Evolutionary conservation across 2,797 vertebrate species (phyloP), one percentile per base, ranked within the genome.

Genomic region (Mallotus villosus): DNA sequence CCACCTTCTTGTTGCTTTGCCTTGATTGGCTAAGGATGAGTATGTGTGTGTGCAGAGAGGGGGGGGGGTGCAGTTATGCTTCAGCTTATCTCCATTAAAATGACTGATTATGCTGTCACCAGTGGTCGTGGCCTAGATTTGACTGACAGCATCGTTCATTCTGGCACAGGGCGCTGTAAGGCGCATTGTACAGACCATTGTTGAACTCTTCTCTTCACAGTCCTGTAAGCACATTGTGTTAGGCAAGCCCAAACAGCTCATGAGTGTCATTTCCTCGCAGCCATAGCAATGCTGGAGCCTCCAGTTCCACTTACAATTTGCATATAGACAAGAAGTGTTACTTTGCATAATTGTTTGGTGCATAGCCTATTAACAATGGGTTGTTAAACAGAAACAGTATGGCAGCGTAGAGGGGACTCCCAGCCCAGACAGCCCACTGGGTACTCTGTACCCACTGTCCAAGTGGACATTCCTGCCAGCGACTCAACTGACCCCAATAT

Each of bases 21-120:
- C 77, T 72, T 79, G 73, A 75, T 75, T 81, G 82, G 71, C 66
- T 24, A 64, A 58, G 37, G 75, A 32, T 68, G n/a, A n/a, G 67
- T 58, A 27, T 58, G 67, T 59, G 67, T 46, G 41, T 46, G 41
- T 3, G 41, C 17, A n/a, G 41, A 14, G 64, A 2, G 27, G 67
- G 71, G 49, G 51, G 76, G 77, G 84, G 88, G 88, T 90, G 89
- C 89, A 75, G 74, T 84, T 85, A 84, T 82, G 81, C 80, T 78
- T 84, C 71, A 86, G 83, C 63, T 90, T 89, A 89, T 87, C 86
- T 80, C 85, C 86, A 83, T 91, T 89, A 86, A 88, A 90, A 89
- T 85, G 82, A 88, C 82, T 84, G 84, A 90, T 91, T 82, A 85
- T 82, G 73, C 78, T 78, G 81, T 85, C 84, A 86, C 78, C 67